These are phyloP conservation scores for Pterocles orientalis DNA, from an alignment of 2,113 vertebrate genomes.

Conservation along the genomic window DNA sequence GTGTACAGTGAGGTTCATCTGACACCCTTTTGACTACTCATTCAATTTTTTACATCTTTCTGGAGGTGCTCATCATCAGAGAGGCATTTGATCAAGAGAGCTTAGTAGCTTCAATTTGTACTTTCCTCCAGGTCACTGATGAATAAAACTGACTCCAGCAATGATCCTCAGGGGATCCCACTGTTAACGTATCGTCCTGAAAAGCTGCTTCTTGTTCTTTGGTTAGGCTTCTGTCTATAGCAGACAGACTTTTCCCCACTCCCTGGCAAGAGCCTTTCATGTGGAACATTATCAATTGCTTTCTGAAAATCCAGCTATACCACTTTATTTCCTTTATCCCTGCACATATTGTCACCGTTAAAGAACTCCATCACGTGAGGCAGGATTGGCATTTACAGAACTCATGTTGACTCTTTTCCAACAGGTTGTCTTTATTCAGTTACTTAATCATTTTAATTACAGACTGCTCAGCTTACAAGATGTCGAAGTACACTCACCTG, in stretches of 20 bases:
- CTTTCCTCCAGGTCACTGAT: background rate
- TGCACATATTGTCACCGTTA: background rate
- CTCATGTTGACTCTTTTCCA: background rate
- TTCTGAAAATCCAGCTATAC: background rate
- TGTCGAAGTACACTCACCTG: background rate
- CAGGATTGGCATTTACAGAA: background rate
- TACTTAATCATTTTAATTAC: background rate
- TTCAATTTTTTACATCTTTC: background rate
- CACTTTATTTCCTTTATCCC: background rate
- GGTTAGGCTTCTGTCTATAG: background rate
- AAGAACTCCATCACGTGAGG: background rate
- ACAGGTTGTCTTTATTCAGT: background rate
- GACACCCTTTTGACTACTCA: background rate
- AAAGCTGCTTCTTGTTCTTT: background rate
- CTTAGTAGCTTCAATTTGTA: background rate
- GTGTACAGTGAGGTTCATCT: background rate
- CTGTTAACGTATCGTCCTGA: background rate
- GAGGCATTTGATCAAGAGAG: background rate
- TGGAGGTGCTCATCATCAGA: background rate
- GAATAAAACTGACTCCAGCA: background rate
- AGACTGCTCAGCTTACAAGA: background rate
- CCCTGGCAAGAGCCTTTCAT: background rate
- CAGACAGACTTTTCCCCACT: background rate
- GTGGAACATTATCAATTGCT: background rate
- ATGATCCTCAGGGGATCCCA: background rate